Conservation (phyloP, 2,888 invertebrate genomes). For the Apantesis nais region DNA sequence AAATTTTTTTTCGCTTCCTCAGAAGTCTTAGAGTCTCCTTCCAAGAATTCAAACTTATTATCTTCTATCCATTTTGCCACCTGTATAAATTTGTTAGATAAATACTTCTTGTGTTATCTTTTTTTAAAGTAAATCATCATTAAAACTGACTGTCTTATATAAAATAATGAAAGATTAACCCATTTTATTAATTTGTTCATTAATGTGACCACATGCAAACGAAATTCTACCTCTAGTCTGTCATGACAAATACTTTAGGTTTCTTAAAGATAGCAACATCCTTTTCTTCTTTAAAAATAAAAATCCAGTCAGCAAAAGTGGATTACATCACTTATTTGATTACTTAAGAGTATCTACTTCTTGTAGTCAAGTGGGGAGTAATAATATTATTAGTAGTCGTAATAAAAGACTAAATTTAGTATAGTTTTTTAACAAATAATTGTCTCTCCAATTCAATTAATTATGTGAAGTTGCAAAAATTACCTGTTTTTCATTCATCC, state of each 20-base stretch:
- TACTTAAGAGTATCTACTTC: background rate
- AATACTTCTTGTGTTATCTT: background rate
- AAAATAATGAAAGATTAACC: background rate
- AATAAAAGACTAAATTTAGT: background rate
- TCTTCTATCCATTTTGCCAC: constrained; percentile 73
- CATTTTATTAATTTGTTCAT: background rate
- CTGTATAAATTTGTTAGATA: constrained; percentile 44
- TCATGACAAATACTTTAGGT: background rate
- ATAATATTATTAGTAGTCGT: too few relatives aligned
- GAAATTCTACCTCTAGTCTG: background rate
- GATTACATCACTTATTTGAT: background rate
- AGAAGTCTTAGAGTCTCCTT: constrained; percentile 58
- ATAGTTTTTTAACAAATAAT: background rate
- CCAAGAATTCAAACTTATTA: constrained; percentile 76
- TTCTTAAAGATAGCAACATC: background rate
- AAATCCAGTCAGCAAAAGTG: too few relatives aligned
- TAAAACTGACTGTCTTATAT: background rate
- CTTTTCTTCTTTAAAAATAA: too few relatives aligned
- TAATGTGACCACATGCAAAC: background rate
- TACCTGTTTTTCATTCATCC: constrained; percentile 79
- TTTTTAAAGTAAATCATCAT: background rate
- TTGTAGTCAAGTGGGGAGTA: background rate
- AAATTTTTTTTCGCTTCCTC: constrained; percentile 68
- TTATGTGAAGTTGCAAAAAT: background rate
- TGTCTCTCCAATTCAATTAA: background rate